Conservation (phyloP, 2,113 vertebrate species). For the Mesitornis unicolor region DNA sequence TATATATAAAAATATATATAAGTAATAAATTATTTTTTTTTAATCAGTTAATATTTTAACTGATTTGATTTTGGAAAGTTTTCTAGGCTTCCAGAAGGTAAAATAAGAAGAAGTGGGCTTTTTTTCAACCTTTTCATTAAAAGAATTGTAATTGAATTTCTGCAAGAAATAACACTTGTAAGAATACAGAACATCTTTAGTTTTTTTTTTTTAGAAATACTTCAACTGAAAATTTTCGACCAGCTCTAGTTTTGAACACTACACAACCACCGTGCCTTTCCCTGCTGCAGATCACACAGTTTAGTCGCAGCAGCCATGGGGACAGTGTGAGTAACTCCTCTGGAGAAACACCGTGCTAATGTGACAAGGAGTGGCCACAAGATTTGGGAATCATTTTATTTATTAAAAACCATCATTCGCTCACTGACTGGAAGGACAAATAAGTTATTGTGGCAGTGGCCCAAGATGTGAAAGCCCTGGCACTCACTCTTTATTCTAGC, state of each 20-base stretch:
- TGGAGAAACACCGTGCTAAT: not conserved
- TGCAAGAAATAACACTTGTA: not conserved
- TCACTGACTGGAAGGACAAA: not conserved
- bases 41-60: not conserved
- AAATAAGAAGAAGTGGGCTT: not conserved
- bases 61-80: not conserved
- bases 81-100: not conserved
- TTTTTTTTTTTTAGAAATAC: not conserved
- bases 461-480: not conserved
- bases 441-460: not conserved
- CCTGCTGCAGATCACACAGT: not conserved
- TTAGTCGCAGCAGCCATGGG: not conserved
- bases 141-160: not conserved
- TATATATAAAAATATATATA: too few relatives aligned
- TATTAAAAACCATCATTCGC: constrained; percentile 31
- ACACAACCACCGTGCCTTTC: not conserved
- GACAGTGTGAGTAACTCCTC: not conserved
- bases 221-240: not conserved
- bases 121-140: not conserved
- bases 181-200: not conserved
- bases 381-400: not conserved
- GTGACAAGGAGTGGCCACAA: not conserved
- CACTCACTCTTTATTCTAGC: not conserved
- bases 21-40: too few relatives aligned
- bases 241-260: not conserved